phyloP scores from a whole-genome alignment of 2,113 vertebrate species.

The Chrysochloris asiatica region DNA sequence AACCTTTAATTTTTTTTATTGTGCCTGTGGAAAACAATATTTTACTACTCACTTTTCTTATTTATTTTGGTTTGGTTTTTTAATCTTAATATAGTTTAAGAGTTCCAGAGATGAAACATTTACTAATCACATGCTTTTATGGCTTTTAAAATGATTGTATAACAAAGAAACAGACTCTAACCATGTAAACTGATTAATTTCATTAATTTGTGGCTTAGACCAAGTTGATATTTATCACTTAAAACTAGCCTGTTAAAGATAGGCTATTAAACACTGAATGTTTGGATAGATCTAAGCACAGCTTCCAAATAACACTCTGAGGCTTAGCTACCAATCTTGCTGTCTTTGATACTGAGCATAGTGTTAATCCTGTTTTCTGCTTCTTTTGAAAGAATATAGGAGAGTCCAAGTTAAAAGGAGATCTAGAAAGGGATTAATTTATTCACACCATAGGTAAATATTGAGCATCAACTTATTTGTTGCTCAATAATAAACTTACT shows the following conservation, averaged over 20 bases:
- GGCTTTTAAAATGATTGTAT: neutral
- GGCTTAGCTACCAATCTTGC: neutral
- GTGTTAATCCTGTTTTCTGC: neutral
- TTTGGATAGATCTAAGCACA: neutral
- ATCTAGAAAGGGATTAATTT: neutral
- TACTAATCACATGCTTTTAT: neutral
- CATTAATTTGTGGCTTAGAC: neutral
- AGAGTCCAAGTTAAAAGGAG: neutral
- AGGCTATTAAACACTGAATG: neutral
- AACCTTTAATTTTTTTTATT: neutral
- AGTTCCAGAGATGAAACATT: neutral
- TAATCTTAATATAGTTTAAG: neutral
- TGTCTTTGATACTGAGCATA: neutral
- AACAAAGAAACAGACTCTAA: neutral
- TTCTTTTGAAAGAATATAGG: neutral
- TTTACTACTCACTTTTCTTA: neutral
- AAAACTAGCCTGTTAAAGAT: neutral
- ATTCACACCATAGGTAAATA: neutral
- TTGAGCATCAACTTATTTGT: neutral
- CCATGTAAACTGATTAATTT: neutral
- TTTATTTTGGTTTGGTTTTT: neutral
- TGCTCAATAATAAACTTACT: too few species aligned
- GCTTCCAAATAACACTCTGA: neutral
- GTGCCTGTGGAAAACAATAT: neutral
- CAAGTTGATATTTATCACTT: constrained; percentile 8